phyloP scores from a whole-genome alignment of 1,140 invertebrate species.

The Drosophila bipectinata region DNA sequence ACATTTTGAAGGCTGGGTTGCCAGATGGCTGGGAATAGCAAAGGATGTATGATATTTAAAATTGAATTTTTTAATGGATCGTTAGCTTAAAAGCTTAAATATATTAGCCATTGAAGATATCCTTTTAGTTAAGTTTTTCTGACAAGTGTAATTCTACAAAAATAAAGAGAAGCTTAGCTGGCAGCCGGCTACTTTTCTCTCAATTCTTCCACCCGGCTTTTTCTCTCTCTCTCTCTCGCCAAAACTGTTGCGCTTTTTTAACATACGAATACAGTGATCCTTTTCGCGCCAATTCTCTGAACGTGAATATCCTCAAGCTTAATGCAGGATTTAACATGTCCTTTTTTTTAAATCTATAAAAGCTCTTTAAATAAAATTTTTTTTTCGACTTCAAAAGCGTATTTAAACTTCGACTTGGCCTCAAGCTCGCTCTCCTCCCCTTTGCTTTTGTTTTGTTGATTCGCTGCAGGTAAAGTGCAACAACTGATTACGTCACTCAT shows the following conservation, averaged over 20 bases:
- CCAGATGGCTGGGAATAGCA: not conserved
- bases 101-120: not conserved
- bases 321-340: not conserved
- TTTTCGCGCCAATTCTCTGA: not conserved
- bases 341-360: too few relatives aligned
- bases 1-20: not conserved
- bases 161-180: constrained; percentile 24
- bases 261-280: not conserved
- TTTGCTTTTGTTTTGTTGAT: constrained; percentile 7
- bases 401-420: not conserved
- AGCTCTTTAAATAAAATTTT: too few relatives aligned
- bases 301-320: too few relatives aligned
- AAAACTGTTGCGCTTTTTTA: constrained; percentile 47
- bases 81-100: not conserved
- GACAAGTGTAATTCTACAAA: constrained; percentile 43
- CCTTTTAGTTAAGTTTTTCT: not conserved
- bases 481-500: constrained; percentile 52
- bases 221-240: constrained; percentile 10
- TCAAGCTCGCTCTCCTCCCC: constrained; percentile 6
- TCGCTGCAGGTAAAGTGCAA: constrained; percentile 30
- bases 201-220: constrained; percentile 3
- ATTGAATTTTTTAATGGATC: not conserved
- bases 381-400: not conserved
- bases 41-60: not conserved
- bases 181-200: constrained; percentile 6